A percentile compares a stretch with the other conserved stretches of the same genome.
Conservation (phyloP, 1,140 invertebrate genomes). For the Tetramorium alpestre region DNA sequence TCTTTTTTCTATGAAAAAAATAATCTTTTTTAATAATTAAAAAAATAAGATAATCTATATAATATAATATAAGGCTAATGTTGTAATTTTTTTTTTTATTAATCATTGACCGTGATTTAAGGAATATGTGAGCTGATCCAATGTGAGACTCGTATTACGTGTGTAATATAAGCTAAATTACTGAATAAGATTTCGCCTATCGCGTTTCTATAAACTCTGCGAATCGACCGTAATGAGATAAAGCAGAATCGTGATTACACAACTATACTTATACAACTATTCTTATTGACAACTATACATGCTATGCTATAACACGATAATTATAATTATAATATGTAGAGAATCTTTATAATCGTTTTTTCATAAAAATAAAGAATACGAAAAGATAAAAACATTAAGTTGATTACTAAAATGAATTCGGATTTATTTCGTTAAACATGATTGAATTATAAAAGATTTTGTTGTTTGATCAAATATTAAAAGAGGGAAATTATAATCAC, state of each 20-base stretch:
- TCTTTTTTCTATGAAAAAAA: not conserved
- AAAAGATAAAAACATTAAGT: not conserved
- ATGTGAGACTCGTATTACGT: not conserved
- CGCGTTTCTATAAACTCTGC: conserved; percentile 10
- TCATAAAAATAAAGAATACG: not conserved
- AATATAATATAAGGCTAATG: not conserved
- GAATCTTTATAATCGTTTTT: not conserved
- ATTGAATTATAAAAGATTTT: not conserved
- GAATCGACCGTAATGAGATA: conserved; percentile 13
- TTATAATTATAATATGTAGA: not conserved
- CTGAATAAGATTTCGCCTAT: conserved; percentile 54
- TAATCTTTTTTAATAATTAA: not conserved
- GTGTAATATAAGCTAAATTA: conserved; percentile 6
- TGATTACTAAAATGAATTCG: not conserved
- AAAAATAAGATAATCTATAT: not conserved
- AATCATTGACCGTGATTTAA: not conserved
- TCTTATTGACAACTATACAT: too few relatives aligned
- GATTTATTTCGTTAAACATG: not conserved
- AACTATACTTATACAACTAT: not conserved
- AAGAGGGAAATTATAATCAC: not conserved
- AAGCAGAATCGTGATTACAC: not conserved
- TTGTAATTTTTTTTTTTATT: not conserved
- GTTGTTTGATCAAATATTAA: not conserved
- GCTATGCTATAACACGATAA: not conserved
- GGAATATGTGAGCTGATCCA: not conserved